Evolutionary conservation across 2,113 vertebrate species (phyloP).

Genomic region (Axis porcinus): DNA sequence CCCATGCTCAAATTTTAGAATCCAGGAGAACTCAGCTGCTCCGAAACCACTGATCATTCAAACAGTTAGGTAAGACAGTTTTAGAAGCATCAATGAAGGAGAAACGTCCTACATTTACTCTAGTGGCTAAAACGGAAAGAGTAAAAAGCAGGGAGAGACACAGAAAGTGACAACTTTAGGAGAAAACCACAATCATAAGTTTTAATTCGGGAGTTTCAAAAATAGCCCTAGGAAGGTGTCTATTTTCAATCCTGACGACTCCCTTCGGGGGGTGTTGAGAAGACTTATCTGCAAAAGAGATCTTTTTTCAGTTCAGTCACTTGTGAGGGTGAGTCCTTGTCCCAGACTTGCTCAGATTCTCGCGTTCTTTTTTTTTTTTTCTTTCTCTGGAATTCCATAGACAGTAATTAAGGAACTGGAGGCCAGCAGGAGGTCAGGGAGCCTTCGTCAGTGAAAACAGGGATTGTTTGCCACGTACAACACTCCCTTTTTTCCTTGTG

Average conservation of each 20-base stretch:
- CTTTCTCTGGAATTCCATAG: constrained; percentile 91
- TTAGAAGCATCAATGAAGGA: background rate
- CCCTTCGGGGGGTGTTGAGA: constrained; percentile 44
- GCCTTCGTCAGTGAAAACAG: constrained; percentile 88
- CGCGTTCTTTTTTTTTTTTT: constrained; percentile 75
- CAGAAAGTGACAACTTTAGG: constrained; percentile 20
- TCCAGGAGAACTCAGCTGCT: background rate
- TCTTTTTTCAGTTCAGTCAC: constrained; percentile 71
- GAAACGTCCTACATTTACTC: background rate
- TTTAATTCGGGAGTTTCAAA: constrained; percentile 66
- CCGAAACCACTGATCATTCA: background rate
- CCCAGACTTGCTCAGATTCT: constrained; percentile 78
- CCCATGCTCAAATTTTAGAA: background rate
- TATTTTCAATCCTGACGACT: constrained; percentile 69
- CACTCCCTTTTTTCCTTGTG: constrained; percentile 93
- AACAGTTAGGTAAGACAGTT: background rate
- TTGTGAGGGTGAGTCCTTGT: constrained; percentile 74
- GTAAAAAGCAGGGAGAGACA: background rate
- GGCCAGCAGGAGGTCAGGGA: constrained; percentile 93
- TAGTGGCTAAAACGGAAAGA: constrained; percentile 25
- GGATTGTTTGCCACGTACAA: constrained; percentile 95
- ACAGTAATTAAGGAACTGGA: constrained; percentile 92
- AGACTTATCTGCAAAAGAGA: constrained; percentile 33
- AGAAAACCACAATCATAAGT: constrained; percentile 45
- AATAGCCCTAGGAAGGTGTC: constrained; percentile 69